phyloP scores from a whole-genome alignment of 2,888 invertebrate genomes.

The Leptura quadrifasciata region DNA sequence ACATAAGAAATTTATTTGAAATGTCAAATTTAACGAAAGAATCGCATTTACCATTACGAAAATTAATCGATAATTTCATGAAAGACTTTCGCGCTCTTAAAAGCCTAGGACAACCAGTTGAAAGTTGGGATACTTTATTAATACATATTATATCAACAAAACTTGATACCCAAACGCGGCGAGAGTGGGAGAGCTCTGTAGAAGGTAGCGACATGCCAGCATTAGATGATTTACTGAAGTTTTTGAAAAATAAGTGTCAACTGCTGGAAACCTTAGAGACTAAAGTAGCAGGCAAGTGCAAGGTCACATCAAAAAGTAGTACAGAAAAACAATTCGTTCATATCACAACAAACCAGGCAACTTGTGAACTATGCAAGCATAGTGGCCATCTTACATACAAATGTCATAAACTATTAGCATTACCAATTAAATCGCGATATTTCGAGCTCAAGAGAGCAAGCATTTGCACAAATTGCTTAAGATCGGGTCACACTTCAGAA shows the following conservation, averaged over 20 bases:
- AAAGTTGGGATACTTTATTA: constrained; percentile 48
- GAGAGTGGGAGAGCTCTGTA: constrained; percentile 44
- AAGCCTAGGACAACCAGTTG: too few species aligned
- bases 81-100: constrained; percentile 2
- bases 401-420: constrained; percentile 37
- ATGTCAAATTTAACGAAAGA: background rate
- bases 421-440: constrained; percentile 37
- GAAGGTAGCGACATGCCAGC: constrained; percentile 27
- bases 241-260: constrained; percentile 44
- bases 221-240: constrained; percentile 37
- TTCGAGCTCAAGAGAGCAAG: constrained; percentile 22
- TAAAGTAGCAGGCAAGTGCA: background rate
- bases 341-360: background rate
- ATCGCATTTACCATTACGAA: background rate
- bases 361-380: constrained; percentile 36
- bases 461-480: constrained; percentile 48
- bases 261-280: constrained; percentile 38
- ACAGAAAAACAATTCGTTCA: constrained; percentile 8
- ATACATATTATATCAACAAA: constrained; percentile 45
- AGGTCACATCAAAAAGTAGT: background rate
- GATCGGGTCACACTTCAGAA: constrained; percentile 31
- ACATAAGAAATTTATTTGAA: background rate
- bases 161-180: constrained; percentile 38
- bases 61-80: background rate
- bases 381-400: constrained; percentile 39